A percentile compares a stretch with the other conserved stretches of the same genome.
phyloP scores from a whole-genome alignment of 2,888 invertebrate genomes.

The Eupithecia inturbata region DNA sequence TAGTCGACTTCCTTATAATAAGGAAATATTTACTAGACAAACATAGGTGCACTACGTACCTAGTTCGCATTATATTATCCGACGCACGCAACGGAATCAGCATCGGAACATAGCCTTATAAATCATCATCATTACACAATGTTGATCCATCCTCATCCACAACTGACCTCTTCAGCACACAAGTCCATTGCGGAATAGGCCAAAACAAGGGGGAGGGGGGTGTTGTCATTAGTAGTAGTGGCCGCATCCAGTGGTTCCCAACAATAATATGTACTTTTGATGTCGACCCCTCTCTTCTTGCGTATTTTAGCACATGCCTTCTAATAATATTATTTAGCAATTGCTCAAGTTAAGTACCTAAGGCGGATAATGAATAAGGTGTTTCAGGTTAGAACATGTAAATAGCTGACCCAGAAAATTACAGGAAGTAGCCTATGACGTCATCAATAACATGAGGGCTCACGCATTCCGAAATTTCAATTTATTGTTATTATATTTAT shows the following conservation, averaged over 20 bases:
- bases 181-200: too few relatives aligned
- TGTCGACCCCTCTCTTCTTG: too few relatives aligned
- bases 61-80: constrained; percentile 31
- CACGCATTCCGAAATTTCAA: constrained; percentile 5
- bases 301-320: too few relatives aligned
- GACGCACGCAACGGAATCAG: constrained; percentile 1
- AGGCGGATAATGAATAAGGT: constrained; percentile 21
- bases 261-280: too few relatives aligned
- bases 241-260: too few relatives aligned
- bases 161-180: too few relatives aligned
- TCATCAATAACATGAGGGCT: neutral
- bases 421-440: constrained; percentile 19
- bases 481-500: neutral
- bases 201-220: too few relatives aligned
- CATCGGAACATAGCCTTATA: neutral
- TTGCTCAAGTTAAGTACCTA: neutral
- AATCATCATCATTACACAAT: neutral
- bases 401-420: constrained; percentile 20
- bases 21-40: constrained; percentile 22
- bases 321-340: neutral
- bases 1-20: constrained; percentile 26
- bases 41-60: constrained; percentile 9
- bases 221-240: too few relatives aligned
- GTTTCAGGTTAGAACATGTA: neutral
- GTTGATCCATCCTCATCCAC: neutral